Conservation (phyloP, 2,797 vertebrate genomes). For the Euthynnus affinis region DNA sequence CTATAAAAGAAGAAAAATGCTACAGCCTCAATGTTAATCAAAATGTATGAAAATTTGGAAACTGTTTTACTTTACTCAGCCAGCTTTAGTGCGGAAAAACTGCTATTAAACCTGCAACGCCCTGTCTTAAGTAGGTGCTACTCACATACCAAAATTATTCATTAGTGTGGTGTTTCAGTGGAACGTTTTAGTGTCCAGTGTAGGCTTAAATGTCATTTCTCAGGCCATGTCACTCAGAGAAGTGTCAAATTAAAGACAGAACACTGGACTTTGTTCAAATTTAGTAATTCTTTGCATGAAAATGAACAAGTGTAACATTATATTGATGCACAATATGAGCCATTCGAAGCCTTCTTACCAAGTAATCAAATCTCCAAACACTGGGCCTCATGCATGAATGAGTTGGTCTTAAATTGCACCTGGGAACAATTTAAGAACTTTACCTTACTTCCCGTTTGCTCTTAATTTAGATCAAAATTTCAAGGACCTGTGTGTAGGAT, state of each 20-base stretch:
- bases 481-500: no score
- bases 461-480: no score
- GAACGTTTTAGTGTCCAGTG: conserved; percentile 27
- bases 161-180: conserved; percentile 40
- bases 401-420: no score
- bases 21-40: conserved; percentile 1
- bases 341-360: neutral
- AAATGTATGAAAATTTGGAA: conserved; percentile 33
- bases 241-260: neutral
- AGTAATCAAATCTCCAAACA: neutral
- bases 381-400: no score
- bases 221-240: neutral
- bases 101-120: conserved; percentile 23
- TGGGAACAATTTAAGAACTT: no score
- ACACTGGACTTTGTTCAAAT: conserved; percentile 15
- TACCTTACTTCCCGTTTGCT: no score
- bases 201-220: conserved; percentile 31
- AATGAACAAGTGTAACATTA: conserved; percentile 19
- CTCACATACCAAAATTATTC: conserved; percentile 30
- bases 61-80: neutral
- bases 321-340: conserved; percentile 2
- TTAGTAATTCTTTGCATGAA: neutral
- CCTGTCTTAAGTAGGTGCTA: conserved; percentile 30
- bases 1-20: neutral
- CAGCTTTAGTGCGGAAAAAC: conserved; percentile 36